Evolutionary conservation across 2,888 invertebrate species (phyloP), one percentile per base, ranked within the genome.

Genomic region (Anoplius nigerrimus): DNA sequence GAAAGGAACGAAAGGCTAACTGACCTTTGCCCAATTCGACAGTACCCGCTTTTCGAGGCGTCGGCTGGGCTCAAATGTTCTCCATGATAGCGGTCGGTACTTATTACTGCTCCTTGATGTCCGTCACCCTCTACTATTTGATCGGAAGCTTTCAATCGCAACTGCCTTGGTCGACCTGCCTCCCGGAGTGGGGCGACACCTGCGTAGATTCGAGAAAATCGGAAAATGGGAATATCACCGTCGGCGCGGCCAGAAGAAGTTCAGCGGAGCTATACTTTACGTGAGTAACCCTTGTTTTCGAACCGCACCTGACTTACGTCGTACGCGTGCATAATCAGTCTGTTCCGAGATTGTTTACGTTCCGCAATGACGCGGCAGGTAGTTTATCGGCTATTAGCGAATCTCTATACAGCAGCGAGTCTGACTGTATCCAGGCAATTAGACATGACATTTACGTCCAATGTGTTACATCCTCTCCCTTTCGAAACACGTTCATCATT

Each of bases 21-120:
- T 48, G 6, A 48, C 48, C 6, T 18, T 42, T 42, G 13, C 42
- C 42, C 42, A 42, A 53, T 53, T 20, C 22, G 4, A n/a, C 43
- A 76, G 90, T 91, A 4, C 97, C 97, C 0, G 92, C 93, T 1
- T 92, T 96, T 84, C 93, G 93, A 92, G 96, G 96, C 62, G 87
- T 91, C 21, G 91, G 91, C 1, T 90, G 89, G 78, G 90, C 90
- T 0, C 90, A 91, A 71, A 82, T 89, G 66, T 85, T 90, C 34
- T 89, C 89, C 0, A 87, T 88, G 53, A 78, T 87, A 8, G 87
- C 88, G 15, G 86, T 90, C 1, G 86, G 89, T 5, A 89, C 89
- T 1, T 91, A 90, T 73, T 91, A 91, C 77, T 89, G 89, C 58
- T 86, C 87, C 2, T 75, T 91, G 22, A 90, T 90, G 89, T 90